Evolutionary conservation across 30 jellyfish, hydroid and myxozoan genomes (phyloP), one percentile per base, ranked within the genome.

Genomic region (Phacellophora camtschatica): DNA sequence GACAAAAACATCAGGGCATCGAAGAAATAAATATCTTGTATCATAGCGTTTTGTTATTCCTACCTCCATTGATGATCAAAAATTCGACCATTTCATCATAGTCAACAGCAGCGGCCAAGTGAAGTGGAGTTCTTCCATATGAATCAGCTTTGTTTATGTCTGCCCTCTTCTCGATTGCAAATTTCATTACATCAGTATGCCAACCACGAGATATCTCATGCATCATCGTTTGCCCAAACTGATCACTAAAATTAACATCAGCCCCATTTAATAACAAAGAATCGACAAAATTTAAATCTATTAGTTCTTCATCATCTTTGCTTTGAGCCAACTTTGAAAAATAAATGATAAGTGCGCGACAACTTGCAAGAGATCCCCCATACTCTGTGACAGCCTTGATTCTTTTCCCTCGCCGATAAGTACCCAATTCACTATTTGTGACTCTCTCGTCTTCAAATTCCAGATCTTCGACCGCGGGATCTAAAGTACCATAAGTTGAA

Each of bases 21-120:
- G n/a, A n/a, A n/a, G n/a, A n/a, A n/a, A n/a, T n/a, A n/a, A n/a
- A n/a, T n/a, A n/a, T n/a, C n/a, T n/a, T n/a, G n/a, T n/a, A n/a
- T n/a, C n/a, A n/a, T n/a, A n/a, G n/a, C n/a, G n/a, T n/a, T n/a
- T n/a, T n/a, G n/a, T n/a, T n/a, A n/a, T 43, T 19, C 66, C 94
- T 58, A 94, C 99, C 99, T 37, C 99, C 99, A 57, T 75, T 76
- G 54, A 74, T 82, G 19, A 86, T 90, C 10, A 94, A 87, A 66
- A 87, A 94, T 30, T 82, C 97, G 22, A 94, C 97, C 99, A 94
- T 94, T 12, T 94, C 99, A 48, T 82, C 96, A 68, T 94, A 94
- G 36, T 94, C 97, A 11, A 94, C 99, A 11, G 99, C 99, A 27
- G 97, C 97, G n/a, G 99, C 99, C 50, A 94, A 67, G 72, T 94